Percentiles rank a stretch among this genome's conserved stretches.
Evolutionary conservation across 2,797 vertebrate species (phyloP).

Genomic region (Sebastes kiyomatsui): DNA sequence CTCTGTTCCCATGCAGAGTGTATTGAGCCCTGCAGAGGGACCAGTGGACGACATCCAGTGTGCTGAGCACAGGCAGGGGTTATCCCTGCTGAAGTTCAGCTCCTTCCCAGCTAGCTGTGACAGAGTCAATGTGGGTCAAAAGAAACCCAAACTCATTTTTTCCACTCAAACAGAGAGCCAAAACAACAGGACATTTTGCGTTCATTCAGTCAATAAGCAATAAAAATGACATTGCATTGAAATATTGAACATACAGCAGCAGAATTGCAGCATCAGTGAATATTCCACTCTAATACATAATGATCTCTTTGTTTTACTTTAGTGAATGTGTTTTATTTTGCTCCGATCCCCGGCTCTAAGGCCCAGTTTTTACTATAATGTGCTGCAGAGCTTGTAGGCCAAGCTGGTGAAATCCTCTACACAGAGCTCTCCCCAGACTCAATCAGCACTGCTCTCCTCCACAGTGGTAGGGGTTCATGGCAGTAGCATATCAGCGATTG

Average conservation of each 20-base stretch:
- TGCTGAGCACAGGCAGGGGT: slow-evolving; percentile 27
- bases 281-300: slow-evolving; percentile 44
- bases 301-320: slow-evolving; percentile 62
- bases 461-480: slow-evolving; percentile 60
- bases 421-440: slow-evolving; percentile 57
- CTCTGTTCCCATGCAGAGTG: slow-evolving; percentile 32
- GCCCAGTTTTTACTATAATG: slow-evolving; percentile 35
- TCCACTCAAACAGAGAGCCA: slow-evolving; percentile 16
- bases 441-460: slow-evolving; percentile 57
- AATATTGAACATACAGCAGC: slow-evolving; percentile 23
- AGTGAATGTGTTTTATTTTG: slow-evolving; percentile 53
- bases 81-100: slow-evolving; percentile 44
- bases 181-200: slow-evolving; percentile 28
- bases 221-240: slow-evolving; percentile 24
- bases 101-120: slow-evolving; percentile 42
- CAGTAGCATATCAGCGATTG: slow-evolving; percentile 75
- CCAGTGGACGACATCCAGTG: slow-evolving; percentile 55
- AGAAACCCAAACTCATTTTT: slow-evolving; percentile 39
- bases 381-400: slow-evolving; percentile 44
- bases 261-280: slow-evolving; percentile 28
- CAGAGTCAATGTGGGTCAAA: slow-evolving; percentile 45
- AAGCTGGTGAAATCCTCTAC: slow-evolving; percentile 70
- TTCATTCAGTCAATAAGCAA: slow-evolving; percentile 38
- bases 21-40: slow-evolving; percentile 50
- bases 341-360: slow-evolving; percentile 36